phyloP scores from a whole-genome alignment of 2,797 vertebrate species.

The Chromis chromis region DNA sequence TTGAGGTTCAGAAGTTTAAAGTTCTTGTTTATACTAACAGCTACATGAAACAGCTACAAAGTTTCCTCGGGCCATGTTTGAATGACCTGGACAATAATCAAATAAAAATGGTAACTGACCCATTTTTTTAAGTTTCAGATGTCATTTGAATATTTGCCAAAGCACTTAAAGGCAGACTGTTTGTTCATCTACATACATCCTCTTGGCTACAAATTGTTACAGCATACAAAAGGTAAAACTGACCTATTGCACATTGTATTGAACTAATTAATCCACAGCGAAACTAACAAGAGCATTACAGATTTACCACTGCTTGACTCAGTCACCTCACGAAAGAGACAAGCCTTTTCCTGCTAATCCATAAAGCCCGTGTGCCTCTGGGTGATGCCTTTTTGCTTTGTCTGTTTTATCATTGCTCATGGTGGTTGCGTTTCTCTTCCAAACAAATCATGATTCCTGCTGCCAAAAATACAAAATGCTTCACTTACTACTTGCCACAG shows the following conservation, averaged over 20 bases:
- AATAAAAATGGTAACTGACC: not conserved
- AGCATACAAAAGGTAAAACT: not conserved
- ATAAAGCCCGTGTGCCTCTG: conserved; percentile 36
- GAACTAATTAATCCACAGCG: conserved; percentile 4
- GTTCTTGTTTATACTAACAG: conserved; percentile 2
- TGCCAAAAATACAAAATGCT: conserved; percentile 53
- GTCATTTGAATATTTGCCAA: not conserved
- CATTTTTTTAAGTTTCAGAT: not conserved
- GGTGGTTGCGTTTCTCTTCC: conserved; percentile 7
- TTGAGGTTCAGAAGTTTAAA: not conserved
- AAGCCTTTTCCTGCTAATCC: conserved; percentile 35
- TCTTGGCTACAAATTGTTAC: not conserved
- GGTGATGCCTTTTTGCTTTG: conserved; percentile 30
- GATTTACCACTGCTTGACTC: conserved; percentile 13
- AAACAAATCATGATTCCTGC: conserved; percentile 28
- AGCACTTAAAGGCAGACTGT: not conserved
- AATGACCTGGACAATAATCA: not conserved
- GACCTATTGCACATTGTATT: not conserved
- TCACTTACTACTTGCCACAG: conserved; percentile 28
- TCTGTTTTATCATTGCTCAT: conserved; percentile 30
- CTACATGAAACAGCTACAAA: not conserved
- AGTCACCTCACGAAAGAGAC: conserved; percentile 24
- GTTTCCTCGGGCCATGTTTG: not conserved
- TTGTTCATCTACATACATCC: not conserved
- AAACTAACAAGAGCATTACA: conserved; percentile 4